Evolutionary conservation across 2,113 vertebrate species (phyloP).

Genomic region (Dasyornis broadbenti): DNA sequence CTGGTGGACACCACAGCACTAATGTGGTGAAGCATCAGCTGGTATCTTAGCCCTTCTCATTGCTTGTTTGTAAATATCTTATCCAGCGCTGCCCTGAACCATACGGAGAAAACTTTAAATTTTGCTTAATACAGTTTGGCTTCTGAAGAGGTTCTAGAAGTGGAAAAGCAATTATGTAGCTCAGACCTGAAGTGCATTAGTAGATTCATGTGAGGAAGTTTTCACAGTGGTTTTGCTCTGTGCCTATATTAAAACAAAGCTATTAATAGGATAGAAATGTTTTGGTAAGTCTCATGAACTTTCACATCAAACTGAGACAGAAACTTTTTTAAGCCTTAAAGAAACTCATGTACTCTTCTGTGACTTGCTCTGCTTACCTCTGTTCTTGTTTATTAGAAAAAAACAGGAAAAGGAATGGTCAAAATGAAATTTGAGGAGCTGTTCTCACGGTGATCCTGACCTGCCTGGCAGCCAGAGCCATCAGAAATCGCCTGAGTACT

Average conservation of each 20-base stretch:
- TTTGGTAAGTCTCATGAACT: conserved; percentile 42
- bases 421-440: neutral
- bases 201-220: neutral
- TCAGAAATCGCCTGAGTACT: neutral
- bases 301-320: neutral
- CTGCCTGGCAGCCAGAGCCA: neutral
- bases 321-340: neutral
- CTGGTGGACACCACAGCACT: neutral
- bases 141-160: neutral
- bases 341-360: neutral
- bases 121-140: neutral
- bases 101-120: neutral
- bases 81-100: neutral
- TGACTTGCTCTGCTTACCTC: conserved; percentile 1
- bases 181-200: neutral
- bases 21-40: neutral
- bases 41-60: neutral
- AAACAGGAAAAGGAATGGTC: neutral
- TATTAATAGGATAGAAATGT: conserved; percentile 41
- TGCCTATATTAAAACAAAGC: conserved; percentile 7
- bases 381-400: neutral
- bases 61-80: neutral
- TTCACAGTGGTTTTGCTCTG: neutral
- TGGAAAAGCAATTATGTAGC: neutral
- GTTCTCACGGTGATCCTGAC: neutral